A percentile compares a stretch with the other conserved stretches of the same genome.
These are phyloP conservation scores for Helicoverpa assulta DNA, from an alignment of 2,888 invertebrate genomes.

Conservation along the genomic window DNA sequence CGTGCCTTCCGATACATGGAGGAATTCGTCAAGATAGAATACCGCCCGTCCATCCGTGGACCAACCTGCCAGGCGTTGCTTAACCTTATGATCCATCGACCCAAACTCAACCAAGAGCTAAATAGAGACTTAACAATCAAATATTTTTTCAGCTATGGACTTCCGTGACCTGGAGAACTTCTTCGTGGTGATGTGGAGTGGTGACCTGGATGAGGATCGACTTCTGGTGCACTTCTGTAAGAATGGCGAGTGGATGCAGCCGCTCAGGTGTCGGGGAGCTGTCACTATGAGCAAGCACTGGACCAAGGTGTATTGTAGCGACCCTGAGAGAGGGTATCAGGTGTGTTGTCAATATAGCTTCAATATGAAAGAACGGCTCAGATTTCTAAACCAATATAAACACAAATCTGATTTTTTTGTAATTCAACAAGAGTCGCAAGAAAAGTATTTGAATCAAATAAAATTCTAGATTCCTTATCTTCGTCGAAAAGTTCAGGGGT, in stretches of 20 bases:
- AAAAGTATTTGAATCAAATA: too few species aligned
- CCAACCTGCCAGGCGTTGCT: too few species aligned
- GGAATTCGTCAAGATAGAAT: too few species aligned
- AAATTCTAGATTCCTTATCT: too few species aligned
- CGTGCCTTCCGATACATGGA: too few species aligned
- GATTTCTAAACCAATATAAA: too few species aligned
- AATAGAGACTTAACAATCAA: neutral
- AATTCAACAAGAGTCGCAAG: too few species aligned
- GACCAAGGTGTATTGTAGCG: constrained; percentile 92
- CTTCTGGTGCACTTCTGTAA: constrained; percentile 92
- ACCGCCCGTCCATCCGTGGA: too few species aligned
- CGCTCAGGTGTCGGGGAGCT: constrained; percentile 92
- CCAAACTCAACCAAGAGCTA: too few species aligned
- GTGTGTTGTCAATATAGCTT: constrained; percentile 65
- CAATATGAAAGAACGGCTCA: neutral
- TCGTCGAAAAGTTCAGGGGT: too few species aligned
- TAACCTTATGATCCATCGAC: too few species aligned
- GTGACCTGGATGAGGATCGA: constrained; percentile 93
- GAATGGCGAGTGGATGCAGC: constrained; percentile 87
- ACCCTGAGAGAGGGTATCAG: constrained; percentile 91
- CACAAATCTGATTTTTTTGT: too few species aligned
- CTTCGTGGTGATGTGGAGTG: constrained; percentile 95
- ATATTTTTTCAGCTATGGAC: constrained; percentile 90
- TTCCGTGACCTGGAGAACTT: constrained; percentile 93
- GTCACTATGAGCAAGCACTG: constrained; percentile 93